These are phyloP conservation scores for Archilochus colubris DNA, from an alignment of 2,113 vertebrate genomes.

Conservation along the genomic window DNA sequence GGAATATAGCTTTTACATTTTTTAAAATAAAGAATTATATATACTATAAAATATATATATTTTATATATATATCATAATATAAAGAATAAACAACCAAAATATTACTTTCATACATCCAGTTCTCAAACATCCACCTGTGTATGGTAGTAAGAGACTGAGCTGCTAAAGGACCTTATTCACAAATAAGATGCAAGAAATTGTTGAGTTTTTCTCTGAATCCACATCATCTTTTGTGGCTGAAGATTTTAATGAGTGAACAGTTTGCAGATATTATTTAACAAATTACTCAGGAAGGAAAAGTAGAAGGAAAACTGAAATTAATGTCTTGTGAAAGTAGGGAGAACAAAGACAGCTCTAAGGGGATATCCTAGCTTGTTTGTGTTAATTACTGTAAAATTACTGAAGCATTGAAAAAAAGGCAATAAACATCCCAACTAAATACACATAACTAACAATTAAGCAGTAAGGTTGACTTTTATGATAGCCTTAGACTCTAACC, in stretches of 20 bases:
- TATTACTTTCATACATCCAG: not conserved
- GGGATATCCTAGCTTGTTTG: conserved; percentile 20
- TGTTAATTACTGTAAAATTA: conserved; percentile 36
- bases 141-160: not conserved
- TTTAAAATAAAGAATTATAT: not conserved
- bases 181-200: not conserved
- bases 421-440: conserved; percentile 38
- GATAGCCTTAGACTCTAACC: conserved; percentile 8
- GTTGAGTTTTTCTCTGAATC: not conserved
- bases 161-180: not conserved
- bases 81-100: not conserved
- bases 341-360: conserved; percentile 26
- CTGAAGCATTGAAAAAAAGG: conserved; percentile 34
- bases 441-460: conserved; percentile 41
- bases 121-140: not conserved
- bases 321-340: conserved; percentile 42
- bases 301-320: conserved; percentile 42
- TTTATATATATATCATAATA: no score
- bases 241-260: conserved; percentile 1
- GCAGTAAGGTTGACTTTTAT: not conserved
- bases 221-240: not conserved
- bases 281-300: not conserved
- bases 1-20: not conserved
- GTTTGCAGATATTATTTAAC: conserved; percentile 8
- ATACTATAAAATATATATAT: no score